phyloP scores from a whole-genome alignment of 23 tunicate species.

The Halocynthia roretzi region DNA sequence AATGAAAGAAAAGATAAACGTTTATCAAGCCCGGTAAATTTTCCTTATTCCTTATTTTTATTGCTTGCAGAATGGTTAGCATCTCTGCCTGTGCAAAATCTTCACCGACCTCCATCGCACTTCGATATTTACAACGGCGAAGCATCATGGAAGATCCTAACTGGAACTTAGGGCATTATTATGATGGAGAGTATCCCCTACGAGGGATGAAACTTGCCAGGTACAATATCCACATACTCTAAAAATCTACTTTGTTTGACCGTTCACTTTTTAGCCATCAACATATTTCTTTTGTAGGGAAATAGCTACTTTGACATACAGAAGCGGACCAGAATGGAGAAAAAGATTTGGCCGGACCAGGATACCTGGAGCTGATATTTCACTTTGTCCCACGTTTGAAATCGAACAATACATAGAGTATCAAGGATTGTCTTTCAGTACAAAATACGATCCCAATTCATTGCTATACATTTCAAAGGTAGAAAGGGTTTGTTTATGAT shows the following conservation, averaged over 20 bases:
- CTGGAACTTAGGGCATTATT: constrained; percentile 90
- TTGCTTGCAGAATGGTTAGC: constrained; percentile 39
- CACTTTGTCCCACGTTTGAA: constrained; percentile 79
- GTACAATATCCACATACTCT: constrained; percentile 6
- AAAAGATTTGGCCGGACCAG: constrained; percentile 56
- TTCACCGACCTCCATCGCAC: constrained; percentile 70
- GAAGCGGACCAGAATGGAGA: constrained; percentile 82
- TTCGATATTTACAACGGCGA: constrained; percentile 85
- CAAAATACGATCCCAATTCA: constrained; percentile 88
- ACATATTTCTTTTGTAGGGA: constrained; percentile 36
- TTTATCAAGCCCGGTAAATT: not conserved
- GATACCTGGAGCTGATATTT: constrained; percentile 48
- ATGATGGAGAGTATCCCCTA: constrained; percentile 63
- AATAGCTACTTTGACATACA: constrained; percentile 84
- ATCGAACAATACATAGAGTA: constrained; percentile 94
- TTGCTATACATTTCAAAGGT: constrained; percentile 86
- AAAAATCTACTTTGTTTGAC: not conserved
- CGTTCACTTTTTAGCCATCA: not conserved
- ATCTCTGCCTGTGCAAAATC: constrained; percentile 73
- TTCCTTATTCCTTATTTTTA: not conserved
- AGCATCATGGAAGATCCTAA: constrained; percentile 88
- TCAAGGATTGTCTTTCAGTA: constrained; percentile 87
- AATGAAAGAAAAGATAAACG: not conserved
- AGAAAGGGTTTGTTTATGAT: constrained; percentile 6
- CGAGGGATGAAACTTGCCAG: constrained; percentile 88